Conservation (phyloP, 2,797 vertebrate species). For the Semotilus atromaculatus region DNA sequence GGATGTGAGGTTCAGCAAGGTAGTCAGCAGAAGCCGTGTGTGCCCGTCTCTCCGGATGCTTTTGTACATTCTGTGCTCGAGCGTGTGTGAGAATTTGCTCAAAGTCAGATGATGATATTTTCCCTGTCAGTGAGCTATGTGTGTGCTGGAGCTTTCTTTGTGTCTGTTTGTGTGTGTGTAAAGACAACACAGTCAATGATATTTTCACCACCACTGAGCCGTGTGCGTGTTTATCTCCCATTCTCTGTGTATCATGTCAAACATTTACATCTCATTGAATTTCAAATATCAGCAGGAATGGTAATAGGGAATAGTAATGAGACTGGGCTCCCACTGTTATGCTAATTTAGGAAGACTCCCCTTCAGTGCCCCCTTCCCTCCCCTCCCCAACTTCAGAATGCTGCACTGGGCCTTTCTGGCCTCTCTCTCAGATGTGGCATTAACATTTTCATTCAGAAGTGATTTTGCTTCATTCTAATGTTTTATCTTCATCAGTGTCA, state of each 20-base stretch:
- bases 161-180: slow-evolving; percentile 41
- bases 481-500: slow-evolving; percentile 48
- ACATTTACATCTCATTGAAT: slow-evolving; percentile 89
- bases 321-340: slow-evolving; percentile 83
- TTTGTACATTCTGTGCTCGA: slow-evolving; percentile 23
- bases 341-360: slow-evolving; percentile 72
- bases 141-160: slow-evolving; percentile 31
- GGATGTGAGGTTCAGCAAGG: neutral
- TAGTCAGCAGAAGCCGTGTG: slow-evolving; percentile 35
- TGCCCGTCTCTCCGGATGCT: slow-evolving; percentile 50
- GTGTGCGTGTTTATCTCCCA: slow-evolving; percentile 77
- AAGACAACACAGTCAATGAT: slow-evolving; percentile 75
- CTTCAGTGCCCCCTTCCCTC: slow-evolving; percentile 53
- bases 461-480: slow-evolving; percentile 3
- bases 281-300: slow-evolving; percentile 84
- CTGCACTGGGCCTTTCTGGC: slow-evolving; percentile 5
- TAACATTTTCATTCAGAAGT: slow-evolving; percentile 56
- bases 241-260: slow-evolving; percentile 83
- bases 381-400: neutral
- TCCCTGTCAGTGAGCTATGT: slow-evolving; percentile 46
- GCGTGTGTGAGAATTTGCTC: slow-evolving; percentile 37
- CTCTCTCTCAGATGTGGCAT: slow-evolving; percentile 35
- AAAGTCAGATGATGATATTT: slow-evolving; percentile 51
- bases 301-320: slow-evolving; percentile 86
- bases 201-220: slow-evolving; percentile 80